Base-by-base conservation (phyloP, 2,888 invertebrate species). In the Drosophila demipolita region DNA sequence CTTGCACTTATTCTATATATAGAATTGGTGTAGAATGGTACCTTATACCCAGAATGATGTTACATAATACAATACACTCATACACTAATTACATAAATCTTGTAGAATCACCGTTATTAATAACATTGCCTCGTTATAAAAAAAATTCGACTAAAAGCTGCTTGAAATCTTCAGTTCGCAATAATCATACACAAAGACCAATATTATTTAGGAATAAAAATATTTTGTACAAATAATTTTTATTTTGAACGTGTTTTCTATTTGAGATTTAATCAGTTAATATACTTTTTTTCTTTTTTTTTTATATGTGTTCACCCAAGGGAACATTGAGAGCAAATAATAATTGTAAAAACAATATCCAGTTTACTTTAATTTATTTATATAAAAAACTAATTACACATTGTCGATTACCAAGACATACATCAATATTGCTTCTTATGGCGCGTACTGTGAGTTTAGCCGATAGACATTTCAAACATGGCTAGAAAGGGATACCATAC, bases 381-480 rank as follows among this genome's bases (percentile, higher is more conserved):
- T 29, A 29, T 29, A 29, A 5, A 29, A 29, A 29, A 29, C 29
- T 29, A 29, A 29, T 29, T 29, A 6, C 29, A 29, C 6, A 29
- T 29, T 29, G 29, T 29, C 29, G 29, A 29, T 29, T 32, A 64
- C 59, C 40, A 9, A 45, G 79, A 73, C 60, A 80, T 74, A 70
- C 61, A 68, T 82, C 78, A 75, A 73, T 60, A 78, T 58, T 65
- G 73, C 80, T 80, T 72, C 82, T 74, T 63, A 52, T 66, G 50
- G 54, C 35, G 29, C 26, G 32, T 38, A 53, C 40, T 58, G 52
- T 59, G 53, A 58, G 52, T 55, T 72, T 71, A 73, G 81, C 86
- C 86, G 83, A 86, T 83, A 73, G 85, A 88, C 82, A 82, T 70
- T 52, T 72, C 66, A 83, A 81, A 76, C 80, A 87, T 75, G 78